Base-by-base conservation (phyloP, 2,888 invertebrate genomes). In the Lacanobia wlatinum region DNA sequence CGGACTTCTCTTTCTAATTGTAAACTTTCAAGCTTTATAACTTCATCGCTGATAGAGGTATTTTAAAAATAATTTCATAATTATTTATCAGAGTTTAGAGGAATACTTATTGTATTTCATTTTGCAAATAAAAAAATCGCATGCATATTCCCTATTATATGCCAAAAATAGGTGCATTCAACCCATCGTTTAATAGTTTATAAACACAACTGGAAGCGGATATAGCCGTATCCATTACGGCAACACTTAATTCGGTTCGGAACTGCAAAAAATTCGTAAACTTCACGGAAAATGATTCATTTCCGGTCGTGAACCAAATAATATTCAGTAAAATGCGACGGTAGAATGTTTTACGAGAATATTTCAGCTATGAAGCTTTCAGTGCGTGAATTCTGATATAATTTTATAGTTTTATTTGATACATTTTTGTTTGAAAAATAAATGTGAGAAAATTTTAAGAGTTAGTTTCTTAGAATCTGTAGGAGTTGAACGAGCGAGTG, bases 261-360 rank as follows among this genome's bases (percentile, higher is more conserved):
- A 85, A 81, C 66, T 76, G 50, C 69, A 73, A 84, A 84, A 89
- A 89, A 87, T 85, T 85, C 77, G 65, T 83, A 89, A 89, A 88
- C 80, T 90, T 85, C 82, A 81, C 59, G 66, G 81, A 84, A 87
- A 81, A 87, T 90, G 88, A 90, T 76, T 92, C 90, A 91, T 87
- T 87, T 91, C 90, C 92, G 88, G 78, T 80, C 21, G 23, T 34
- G 40, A 62, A 79, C 76, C 80, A 84, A 86, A 84, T 85, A 78
- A 78, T 78, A 68, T 80, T 76, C 43, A 28, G 55, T 52, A 58
- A 56, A 82, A 72, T 52, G 61, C 46, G 70, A 68, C 69, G 43
- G 21, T 63, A 9, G 56, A 56, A 53, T 58, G 76, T 76, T 80
- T 80, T 84, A 75, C 61, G 74, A 70, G 61, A 72, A 67, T 64